Conservation (phyloP, 2,888 invertebrate species). For the Limnephilus marmoratus region DNA sequence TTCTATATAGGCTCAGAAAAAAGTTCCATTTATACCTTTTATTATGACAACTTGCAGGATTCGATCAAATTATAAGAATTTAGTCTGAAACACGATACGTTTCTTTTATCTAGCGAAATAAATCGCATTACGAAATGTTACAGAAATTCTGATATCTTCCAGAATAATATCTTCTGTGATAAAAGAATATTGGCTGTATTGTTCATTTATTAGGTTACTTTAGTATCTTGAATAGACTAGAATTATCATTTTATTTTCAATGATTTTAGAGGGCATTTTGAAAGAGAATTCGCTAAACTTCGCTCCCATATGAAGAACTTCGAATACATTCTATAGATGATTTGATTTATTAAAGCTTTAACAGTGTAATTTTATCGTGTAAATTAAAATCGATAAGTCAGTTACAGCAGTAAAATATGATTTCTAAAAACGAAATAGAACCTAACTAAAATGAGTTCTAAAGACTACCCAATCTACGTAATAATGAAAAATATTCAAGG, state of each 20-base stretch:
- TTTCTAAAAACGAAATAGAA: background rate
- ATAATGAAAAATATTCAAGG: background rate
- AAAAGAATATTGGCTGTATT: slow-evolving; percentile 22
- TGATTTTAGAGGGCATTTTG: background rate
- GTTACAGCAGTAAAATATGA: background rate
- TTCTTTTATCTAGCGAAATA: slow-evolving; percentile 44
- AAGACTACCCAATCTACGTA: background rate
- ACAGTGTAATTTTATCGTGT: background rate
- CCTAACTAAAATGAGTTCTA: background rate
- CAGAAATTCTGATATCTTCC: slow-evolving; percentile 31
- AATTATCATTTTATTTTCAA: slow-evolving; percentile 6
- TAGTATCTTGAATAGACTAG: background rate
- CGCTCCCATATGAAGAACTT: background rate
- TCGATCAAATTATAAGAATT: slow-evolving; percentile 37
- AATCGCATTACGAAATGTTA: slow-evolving; percentile 36
- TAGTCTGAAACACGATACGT: slow-evolving; percentile 25
- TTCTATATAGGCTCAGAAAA: background rate
- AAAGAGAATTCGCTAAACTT: background rate
- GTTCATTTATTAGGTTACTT: slow-evolving; percentile 16
- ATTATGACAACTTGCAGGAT: slow-evolving; percentile 6
- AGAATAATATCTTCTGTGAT: background rate
- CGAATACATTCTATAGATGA: background rate
- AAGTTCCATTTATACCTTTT: background rate
- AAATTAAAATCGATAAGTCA: background rate
- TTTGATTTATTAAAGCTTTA: background rate